A percentile compares a stretch with the other conserved stretches of the same genome.
These are phyloP conservation scores for Hydrolagus colliei DNA, from an alignment of 2,797 vertebrate genomes.

Conservation along the genomic window DNA sequence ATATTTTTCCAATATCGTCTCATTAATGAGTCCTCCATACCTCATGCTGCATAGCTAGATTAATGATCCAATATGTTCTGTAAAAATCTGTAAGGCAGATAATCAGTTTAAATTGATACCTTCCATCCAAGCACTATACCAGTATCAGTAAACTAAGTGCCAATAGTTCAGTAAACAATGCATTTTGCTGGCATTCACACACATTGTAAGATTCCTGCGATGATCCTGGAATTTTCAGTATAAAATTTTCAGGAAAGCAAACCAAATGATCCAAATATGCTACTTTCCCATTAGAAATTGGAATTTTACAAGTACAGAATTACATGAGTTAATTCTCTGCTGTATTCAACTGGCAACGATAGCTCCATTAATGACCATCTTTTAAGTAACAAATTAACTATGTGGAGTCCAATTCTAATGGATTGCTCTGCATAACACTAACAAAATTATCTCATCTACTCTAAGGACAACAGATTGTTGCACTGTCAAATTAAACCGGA, in stretches of 20 bases:
- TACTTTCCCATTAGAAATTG: not conserved
- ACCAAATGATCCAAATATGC: not conserved
- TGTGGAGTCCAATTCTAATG: not conserved
- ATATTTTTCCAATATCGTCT: not conserved
- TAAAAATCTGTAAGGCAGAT: no score
- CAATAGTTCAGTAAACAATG: not conserved
- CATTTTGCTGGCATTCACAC: not conserved
- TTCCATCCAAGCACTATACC: not conserved
- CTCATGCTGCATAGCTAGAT: not conserved
- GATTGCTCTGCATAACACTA: not conserved
- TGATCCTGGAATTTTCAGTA: not conserved
- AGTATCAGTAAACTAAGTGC: no score
- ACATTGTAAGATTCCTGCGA: not conserved
- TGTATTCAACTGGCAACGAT: not conserved
- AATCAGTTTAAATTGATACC: no score
- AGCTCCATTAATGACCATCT: not conserved
- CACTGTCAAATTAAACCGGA: not conserved
- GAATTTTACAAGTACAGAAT: no score
- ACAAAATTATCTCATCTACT: not conserved
- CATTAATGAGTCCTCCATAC: not conserved
- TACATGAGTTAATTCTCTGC: no score
- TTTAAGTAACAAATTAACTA: not conserved
- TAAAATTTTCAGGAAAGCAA: not conserved
- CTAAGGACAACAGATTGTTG: constrained; percentile 1
- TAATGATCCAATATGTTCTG: not conserved